A percentile compares a stretch with the other conserved stretches of the same genome.
Evolutionary conservation across 1,140 invertebrate genomes (phyloP).

Genomic region (Parasteatoda tepidariorum): DNA sequence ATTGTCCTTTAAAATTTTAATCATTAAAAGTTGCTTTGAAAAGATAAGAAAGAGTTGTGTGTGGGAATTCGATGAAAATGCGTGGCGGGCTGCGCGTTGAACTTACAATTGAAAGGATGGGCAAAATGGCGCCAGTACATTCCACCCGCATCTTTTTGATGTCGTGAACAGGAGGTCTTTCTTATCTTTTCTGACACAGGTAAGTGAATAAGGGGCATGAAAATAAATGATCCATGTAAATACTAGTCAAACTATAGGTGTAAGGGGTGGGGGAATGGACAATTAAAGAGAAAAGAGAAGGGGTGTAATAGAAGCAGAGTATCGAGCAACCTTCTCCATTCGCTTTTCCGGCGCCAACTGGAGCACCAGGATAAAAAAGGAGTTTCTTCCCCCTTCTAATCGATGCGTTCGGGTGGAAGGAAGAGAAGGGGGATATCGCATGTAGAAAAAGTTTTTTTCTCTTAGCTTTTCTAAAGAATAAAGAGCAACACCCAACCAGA

Average conservation of each 20-base stretch:
- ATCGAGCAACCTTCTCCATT: background rate
- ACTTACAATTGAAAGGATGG: background rate
- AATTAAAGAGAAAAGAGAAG: background rate
- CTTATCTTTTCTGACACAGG: constrained; percentile 30
- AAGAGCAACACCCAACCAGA: constrained; percentile 51
- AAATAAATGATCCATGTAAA: constrained; percentile 45
- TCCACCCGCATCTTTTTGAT: constrained; percentile 44
- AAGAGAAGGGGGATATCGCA: constrained; percentile 16
- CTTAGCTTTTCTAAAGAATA: constrained; percentile 1
- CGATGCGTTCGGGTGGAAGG: constrained; percentile 17
- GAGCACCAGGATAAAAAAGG: constrained; percentile 1
- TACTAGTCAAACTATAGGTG: background rate
- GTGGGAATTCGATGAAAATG: constrained; percentile 19
- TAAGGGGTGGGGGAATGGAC: background rate
- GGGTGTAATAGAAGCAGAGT: background rate
- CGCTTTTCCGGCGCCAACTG: background rate
- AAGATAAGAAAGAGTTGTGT: background rate
- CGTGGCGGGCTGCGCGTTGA: constrained; percentile 25
- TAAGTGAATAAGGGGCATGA: constrained; percentile 16
- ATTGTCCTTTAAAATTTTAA: too few relatives aligned
- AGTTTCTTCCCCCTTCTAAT: background rate
- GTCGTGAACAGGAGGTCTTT: constrained; percentile 36
- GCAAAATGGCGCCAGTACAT: constrained; percentile 47
- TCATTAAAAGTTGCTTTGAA: too few relatives aligned
- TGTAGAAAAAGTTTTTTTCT: constrained; percentile 43